A percentile compares a stretch with the other conserved stretches of the same genome.
These are phyloP conservation scores for Oreotrochilus melanogaster DNA, from an alignment of 2,113 vertebrate species.

Conservation along the genomic window DNA sequence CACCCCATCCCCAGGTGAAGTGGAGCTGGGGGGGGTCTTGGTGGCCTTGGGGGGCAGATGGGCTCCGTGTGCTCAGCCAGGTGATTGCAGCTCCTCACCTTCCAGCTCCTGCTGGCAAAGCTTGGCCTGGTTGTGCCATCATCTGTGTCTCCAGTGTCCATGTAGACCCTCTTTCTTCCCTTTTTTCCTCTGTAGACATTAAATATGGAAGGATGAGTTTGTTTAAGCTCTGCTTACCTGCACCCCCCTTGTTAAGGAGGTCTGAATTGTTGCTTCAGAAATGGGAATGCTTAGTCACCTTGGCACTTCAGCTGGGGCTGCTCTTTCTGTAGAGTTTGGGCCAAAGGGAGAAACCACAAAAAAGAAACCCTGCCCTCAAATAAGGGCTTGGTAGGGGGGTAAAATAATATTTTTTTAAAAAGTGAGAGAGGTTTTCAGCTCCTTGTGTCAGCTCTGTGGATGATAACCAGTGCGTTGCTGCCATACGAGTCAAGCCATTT, in stretches of 20 bases:
- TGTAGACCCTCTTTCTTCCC: fast-evolving
- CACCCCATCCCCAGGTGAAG: fast-evolving
- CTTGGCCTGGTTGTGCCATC: not conserved
- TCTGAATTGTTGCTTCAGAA: not conserved
- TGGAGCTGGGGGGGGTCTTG: not conserved
- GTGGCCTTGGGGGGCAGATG: not conserved
- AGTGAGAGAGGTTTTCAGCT: not conserved
- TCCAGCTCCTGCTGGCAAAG: not conserved
- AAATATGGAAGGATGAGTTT: not conserved
- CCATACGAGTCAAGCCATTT: not conserved
- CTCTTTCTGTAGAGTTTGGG: not conserved
- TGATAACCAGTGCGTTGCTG: not conserved
- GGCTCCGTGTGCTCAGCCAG: not conserved
- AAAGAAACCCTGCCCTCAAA: not conserved
- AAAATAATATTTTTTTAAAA: not conserved
- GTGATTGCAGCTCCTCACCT: fast-evolving
- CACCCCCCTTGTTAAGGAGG: not conserved
- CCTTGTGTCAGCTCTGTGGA: not conserved
- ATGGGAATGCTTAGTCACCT: slow-evolving; percentile 39
- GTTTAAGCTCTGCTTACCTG: not conserved
- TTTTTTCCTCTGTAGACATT: not conserved
- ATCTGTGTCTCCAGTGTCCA: fast-evolving
- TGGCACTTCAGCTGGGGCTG: not conserved
- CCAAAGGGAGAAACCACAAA: not conserved
- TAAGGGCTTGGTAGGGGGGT: not conserved